Evolutionary conservation across 2,888 invertebrate species (phyloP).

Genomic region (Halictus ligatus): DNA sequence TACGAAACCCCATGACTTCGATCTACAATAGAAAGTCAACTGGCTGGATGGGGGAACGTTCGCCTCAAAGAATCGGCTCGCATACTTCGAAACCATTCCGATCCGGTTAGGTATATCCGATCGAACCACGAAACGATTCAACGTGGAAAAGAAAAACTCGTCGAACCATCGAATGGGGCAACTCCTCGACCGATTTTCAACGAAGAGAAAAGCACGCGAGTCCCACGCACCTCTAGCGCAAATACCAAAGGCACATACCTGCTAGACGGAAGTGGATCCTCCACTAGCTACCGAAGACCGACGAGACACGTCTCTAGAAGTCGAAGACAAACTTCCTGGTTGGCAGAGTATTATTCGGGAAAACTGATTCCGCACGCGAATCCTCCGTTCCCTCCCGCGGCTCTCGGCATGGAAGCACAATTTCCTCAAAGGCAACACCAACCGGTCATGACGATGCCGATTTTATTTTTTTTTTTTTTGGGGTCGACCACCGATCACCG

Average conservation of each 20-base stretch:
- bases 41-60: conserved; percentile 22
- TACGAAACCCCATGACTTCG: conserved; percentile 49
- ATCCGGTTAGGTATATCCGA: neutral
- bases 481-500: conserved; percentile 47
- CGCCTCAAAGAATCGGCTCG: neutral
- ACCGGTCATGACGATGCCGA: conserved; percentile 11
- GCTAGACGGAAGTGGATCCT: conserved; percentile 34
- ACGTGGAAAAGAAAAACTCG: neutral
- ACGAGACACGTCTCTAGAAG: neutral
- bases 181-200: too few relatives aligned
- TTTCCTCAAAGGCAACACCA: neutral
- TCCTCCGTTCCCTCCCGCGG: neutral
- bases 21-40: conserved; percentile 58
- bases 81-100: conserved; percentile 7
- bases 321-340: conserved; percentile 11
- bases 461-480: neutral
- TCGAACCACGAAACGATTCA: neutral
- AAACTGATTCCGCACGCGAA: neutral
- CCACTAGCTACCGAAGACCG: neutral
- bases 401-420: conserved; percentile 28
- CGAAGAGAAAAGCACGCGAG: neutral
- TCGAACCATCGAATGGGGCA: neutral
- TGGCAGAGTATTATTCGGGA: conserved; percentile 2
- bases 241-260: conserved; percentile 36
- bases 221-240: conserved; percentile 25